Evolutionary conservation across 2,797 vertebrate species (phyloP).

Genomic region (Myotis vivesi): DNA sequence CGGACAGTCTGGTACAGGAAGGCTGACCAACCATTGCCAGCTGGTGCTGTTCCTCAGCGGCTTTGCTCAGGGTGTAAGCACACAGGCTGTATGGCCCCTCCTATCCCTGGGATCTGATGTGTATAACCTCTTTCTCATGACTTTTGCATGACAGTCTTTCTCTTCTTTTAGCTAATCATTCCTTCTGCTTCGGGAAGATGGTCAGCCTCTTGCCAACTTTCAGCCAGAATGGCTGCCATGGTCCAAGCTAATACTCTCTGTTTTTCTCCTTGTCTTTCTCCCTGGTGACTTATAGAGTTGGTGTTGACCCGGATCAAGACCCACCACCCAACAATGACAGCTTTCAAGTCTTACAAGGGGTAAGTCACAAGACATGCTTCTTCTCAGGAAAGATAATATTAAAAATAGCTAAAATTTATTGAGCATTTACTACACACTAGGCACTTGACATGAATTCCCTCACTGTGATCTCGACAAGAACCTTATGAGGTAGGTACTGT

Average conservation of each 20-base stretch:
- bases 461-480: not conserved
- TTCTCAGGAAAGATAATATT: slow-evolving; percentile 39
- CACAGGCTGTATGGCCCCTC: not conserved
- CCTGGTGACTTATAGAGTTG: slow-evolving; percentile 88
- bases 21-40: not conserved
- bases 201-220: slow-evolving; percentile 35
- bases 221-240: not conserved
- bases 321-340: slow-evolving; percentile 92
- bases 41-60: not conserved
- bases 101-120: not conserved
- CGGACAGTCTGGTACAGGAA: not conserved
- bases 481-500: not conserved
- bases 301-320: slow-evolving; percentile 97
- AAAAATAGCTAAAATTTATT: slow-evolving; percentile 33
- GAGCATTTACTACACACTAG: not conserved
- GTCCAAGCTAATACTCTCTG: slow-evolving; percentile 49
- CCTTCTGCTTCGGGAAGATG: slow-evolving; percentile 59
- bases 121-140: not conserved
- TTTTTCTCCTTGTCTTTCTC: slow-evolving; percentile 75
- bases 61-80: not conserved
- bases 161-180: slow-evolving; percentile 63
- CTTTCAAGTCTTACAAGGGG: slow-evolving; percentile 98
- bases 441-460: not conserved
- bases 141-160: slow-evolving; percentile 57
- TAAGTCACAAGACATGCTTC: slow-evolving; percentile 85